phyloP scores from a whole-genome alignment of 2,113 vertebrate species.

The Bos indicus region DNA sequence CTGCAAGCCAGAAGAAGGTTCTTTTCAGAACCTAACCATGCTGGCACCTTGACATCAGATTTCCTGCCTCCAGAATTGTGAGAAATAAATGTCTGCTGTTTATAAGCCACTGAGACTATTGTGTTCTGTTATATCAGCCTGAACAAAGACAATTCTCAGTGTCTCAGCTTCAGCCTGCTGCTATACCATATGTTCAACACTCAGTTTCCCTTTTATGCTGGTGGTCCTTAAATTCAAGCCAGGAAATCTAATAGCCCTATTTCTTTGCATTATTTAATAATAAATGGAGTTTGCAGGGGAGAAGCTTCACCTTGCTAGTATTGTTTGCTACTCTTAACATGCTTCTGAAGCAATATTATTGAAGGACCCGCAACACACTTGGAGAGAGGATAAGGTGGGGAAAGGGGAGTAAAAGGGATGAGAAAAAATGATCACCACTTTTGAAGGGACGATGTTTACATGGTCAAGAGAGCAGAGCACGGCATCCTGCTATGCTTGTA shows the following conservation, averaged over 20 bases:
- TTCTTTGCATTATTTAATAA: background rate
- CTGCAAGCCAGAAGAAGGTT: background rate
- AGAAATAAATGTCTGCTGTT: background rate
- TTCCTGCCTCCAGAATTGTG: background rate
- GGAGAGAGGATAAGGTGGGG: background rate
- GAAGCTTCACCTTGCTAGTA: background rate
- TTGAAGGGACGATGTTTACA: background rate
- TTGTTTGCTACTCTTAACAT: background rate
- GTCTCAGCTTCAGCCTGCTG: background rate
- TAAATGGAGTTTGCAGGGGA: background rate
- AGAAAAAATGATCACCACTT: background rate
- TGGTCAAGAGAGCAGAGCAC: background rate
- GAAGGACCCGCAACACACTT: background rate
- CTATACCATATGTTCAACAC: background rate
- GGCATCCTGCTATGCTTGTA: background rate
- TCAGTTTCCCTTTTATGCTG: background rate
- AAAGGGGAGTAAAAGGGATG: background rate
- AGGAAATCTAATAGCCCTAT: background rate
- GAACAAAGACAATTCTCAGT: background rate
- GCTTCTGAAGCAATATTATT: background rate
- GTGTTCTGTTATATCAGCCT: background rate
- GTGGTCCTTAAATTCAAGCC: background rate
- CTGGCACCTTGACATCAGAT: background rate
- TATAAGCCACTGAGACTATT: background rate
- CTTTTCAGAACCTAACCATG: background rate